Evolutionary conservation across 2,113 vertebrate species (phyloP).

Genomic region (Anolis sagrei): DNA sequence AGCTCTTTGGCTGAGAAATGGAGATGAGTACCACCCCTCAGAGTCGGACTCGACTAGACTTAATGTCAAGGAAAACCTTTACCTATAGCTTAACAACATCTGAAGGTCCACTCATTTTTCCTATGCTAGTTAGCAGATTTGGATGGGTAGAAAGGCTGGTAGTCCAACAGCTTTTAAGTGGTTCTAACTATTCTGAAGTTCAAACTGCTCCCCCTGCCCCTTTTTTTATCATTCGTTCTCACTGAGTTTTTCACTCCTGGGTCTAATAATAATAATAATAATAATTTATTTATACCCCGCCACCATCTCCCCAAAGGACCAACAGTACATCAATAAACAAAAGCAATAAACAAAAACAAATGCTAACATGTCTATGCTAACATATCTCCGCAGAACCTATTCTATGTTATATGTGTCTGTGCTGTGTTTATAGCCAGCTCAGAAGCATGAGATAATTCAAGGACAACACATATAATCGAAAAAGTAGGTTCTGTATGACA

Average conservation of each 20-base stretch:
- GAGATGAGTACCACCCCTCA: too few relatives aligned
- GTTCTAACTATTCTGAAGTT: background rate
- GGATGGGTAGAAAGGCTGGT: background rate
- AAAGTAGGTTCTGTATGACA: background rate
- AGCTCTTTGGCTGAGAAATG: too few relatives aligned
- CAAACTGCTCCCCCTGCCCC: background rate
- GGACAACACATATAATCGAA: too few relatives aligned
- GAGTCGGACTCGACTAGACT: too few relatives aligned
- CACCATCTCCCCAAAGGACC: too few relatives aligned
- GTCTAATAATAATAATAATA: too few relatives aligned
- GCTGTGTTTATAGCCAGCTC: background rate
- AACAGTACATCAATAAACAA: too few relatives aligned
- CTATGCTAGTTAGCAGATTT: background rate
- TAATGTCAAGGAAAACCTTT: too few relatives aligned
- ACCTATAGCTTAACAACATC: background rate
- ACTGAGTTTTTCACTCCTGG: background rate
- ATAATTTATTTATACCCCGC: too few relatives aligned
- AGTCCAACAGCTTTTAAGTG: background rate
- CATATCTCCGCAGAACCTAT: background rate
- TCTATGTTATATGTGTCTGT: background rate
- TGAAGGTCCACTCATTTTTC: background rate
- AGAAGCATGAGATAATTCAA: background rate
- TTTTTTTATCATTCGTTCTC: background rate
- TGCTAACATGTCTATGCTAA: background rate
- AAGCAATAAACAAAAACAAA: too few relatives aligned